Evolutionary conservation across 2,888 invertebrate genomes (phyloP).

Genomic region (Laspeyria flexula): DNA sequence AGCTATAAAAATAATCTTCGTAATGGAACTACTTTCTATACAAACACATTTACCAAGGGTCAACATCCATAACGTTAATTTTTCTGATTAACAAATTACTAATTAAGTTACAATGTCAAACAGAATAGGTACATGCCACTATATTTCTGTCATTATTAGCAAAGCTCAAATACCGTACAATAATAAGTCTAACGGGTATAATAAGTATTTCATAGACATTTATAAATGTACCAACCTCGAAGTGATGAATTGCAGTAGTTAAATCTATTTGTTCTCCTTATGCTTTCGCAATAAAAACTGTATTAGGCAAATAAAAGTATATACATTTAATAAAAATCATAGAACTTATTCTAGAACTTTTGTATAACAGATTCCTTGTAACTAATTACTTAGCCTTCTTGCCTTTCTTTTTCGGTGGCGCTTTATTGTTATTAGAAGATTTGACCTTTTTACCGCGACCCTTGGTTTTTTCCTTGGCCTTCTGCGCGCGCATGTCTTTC

Average conservation of each 20-base stretch:
- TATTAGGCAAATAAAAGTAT: neutral
- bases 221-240: neutral
- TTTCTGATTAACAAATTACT: neutral
- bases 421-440: slow-evolving; percentile 47
- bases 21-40: slow-evolving; percentile 54
- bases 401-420: slow-evolving; percentile 52
- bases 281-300: neutral
- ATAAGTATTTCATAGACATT: neutral
- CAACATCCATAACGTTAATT: slow-evolving; percentile 25
- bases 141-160: no score
- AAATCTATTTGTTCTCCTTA: neutral
- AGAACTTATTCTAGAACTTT: neutral
- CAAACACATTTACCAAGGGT: slow-evolving; percentile 40
- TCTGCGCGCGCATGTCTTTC: slow-evolving; percentile 93
- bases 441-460: slow-evolving; percentile 75
- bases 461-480: slow-evolving; percentile 87
- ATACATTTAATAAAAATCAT: slow-evolving; percentile 4
- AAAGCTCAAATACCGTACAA: neutral
- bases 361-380: neutral
- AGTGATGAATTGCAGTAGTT: neutral
- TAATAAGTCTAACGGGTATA: neutral
- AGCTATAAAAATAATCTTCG: slow-evolving; percentile 71
- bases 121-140: neutral
- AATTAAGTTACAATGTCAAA: neutral
- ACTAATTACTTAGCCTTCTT: slow-evolving; percentile 61